Percentiles rank a stretch among this genome's conserved stretches.
These are phyloP conservation scores for Eubasilissa splendida DNA, from an alignment of 2,888 invertebrate species.

Conservation along the genomic window DNA sequence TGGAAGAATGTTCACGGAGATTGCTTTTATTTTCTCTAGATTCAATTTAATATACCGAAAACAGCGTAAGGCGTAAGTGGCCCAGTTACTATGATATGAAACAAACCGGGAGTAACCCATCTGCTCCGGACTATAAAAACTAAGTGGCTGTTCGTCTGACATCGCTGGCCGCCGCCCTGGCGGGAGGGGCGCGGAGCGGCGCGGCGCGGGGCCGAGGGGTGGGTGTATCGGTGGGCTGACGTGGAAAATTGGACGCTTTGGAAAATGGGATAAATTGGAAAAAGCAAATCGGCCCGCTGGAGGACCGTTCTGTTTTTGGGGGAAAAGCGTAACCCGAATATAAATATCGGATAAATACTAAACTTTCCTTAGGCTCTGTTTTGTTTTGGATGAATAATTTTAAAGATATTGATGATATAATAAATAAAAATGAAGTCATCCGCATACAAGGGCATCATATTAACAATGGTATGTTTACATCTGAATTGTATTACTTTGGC, in stretches of 20 bases:
- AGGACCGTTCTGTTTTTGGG: not conserved
- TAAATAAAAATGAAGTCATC: too few species aligned
- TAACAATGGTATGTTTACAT: too few species aligned
- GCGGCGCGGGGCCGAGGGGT: not conserved
- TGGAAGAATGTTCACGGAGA: slow-evolving; percentile 5
- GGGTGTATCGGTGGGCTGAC: not conserved
- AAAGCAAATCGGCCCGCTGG: slow-evolving; percentile 10
- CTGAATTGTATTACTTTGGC: too few species aligned
- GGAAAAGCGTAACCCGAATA: slow-evolving; percentile 13
- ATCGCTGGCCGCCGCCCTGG: slow-evolving; percentile 15
- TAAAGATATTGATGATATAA: too few species aligned
- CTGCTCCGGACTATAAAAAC: slow-evolving; percentile 32
- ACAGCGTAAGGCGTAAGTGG: slow-evolving; percentile 22
- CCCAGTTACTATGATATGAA: slow-evolving; percentile 24
- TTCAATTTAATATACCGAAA: slow-evolving; percentile 31
- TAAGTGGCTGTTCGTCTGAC: slow-evolving; percentile 43
- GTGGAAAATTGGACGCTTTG: slow-evolving; percentile 14
- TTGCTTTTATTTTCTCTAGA: slow-evolving; percentile 32
- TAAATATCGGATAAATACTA: slow-evolving; percentile 6
- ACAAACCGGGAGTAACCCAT: slow-evolving; percentile 19
- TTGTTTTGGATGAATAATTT: too few species aligned
- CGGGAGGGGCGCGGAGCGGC: not conserved
- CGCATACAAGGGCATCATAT: too few species aligned
- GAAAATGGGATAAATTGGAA: slow-evolving; percentile 24
- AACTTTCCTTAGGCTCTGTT: too few species aligned